Base-by-base conservation (phyloP, 2,113 vertebrate species). In the Chrysemys picta region DNA sequence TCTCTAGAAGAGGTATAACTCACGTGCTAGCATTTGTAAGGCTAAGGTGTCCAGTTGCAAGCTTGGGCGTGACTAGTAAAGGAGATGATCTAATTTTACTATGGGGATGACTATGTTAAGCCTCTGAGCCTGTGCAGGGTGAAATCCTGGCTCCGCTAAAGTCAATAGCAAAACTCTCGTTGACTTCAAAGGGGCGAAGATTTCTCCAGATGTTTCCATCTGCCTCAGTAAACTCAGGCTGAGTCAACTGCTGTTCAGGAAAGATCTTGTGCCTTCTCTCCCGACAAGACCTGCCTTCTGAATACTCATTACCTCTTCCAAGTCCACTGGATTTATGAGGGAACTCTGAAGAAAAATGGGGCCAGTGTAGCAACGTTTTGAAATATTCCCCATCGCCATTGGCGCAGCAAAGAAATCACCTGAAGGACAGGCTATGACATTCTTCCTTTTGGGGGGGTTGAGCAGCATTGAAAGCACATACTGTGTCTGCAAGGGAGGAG, bases 261-360 rank as follows among this genome's bases (percentile, higher is more conserved):
- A 13, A 94, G 90, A 62, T 72, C 85, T 72, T 2, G 14, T 72
- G 54, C 29, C 84, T 96, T 80, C 91, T 38, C 87, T 86, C 87
- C 78, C 87, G 90, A 80, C 94, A 95, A 95, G 93, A 80, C 80
- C 90, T 94, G 91, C 93, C 89, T 89, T 85, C 59, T 2, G 3
- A 94, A 85, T 88, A 91, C 95, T 94, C 94, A 86, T 80, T 96
- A 78, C 88, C 93, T 94, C 87, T 79, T 85, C 56, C 49, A 78
- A 42, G 35, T 53, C 78, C 94, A 45, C 78, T 69, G 84, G 84
- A 90, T 95, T 96, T 89, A 93, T 17, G 72, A 78, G 22, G 45
- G 53, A 94, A 89, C 49, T 1, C 8, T 82, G 76, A 29, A 94
- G 87, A 90, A 85, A 94, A 91, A 87, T 4, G 9, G 62, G 62